Evolutionary conservation across 1,140 invertebrate species (phyloP), one percentile per base, ranked within the genome.

Genomic region (Neotoxoptera formosana): DNA sequence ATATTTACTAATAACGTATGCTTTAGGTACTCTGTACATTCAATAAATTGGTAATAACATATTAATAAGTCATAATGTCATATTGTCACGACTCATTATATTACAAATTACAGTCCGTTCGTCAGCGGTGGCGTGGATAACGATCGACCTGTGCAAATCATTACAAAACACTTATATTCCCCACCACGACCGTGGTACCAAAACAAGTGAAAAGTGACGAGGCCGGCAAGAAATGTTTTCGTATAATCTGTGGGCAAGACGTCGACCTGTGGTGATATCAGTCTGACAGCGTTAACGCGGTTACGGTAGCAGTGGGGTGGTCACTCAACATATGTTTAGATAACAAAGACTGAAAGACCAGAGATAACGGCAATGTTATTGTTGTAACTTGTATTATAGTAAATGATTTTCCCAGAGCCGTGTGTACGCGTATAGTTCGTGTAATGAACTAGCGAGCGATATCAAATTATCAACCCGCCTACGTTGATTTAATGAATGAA

Each of bases 341-440:
- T 90, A 90, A 90, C 89, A 90, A 90, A 90, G 56, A 67, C 87
- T 11, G 60, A 90, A 90, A 90, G 56, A 67, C 87, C 23, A 90
- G 23, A 90, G 89, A 90, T 90, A 90, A 90, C 30, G 41, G 23
- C 9, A 11, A 45, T 67, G 89, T 60, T 60, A 53, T 89, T 60
- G 51, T 89, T 53, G 34, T 89, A 41, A 41, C 41, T 41, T 2
- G 41, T 41, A 41, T 41, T 41, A 41, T 41, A 36, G 48, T 11
- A 36, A 53, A 89, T 36, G 30, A 76, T 53, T 89, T 53, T 53
- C 20, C 34, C 36, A 41, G 83, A 41, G 3, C 41, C 23, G 41
- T 45, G 7, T 11, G 9, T 83, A 83, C 81, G 34, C 34, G 20
- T 20, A 60, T 67, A 67, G 25, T 30, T n/a, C 9, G 8, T 53